Evolutionary conservation across 2,113 vertebrate species (phyloP), one percentile per base, ranked within the genome.

Genomic region (Peromyscus polionotus): DNA sequence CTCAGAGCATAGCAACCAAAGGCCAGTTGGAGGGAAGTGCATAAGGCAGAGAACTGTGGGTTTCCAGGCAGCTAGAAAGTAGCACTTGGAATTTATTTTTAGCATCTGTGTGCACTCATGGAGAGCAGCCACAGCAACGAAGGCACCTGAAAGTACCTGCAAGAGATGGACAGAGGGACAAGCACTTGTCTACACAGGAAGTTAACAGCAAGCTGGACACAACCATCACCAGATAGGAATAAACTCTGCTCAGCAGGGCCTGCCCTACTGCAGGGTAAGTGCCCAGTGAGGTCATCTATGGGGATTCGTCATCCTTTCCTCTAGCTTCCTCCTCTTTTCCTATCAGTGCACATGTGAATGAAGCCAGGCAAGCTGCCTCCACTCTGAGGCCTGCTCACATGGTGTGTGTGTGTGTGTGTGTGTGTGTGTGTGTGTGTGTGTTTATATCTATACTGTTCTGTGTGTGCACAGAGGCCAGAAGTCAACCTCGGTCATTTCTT

Each of bases 31-130:
- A 88, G 20, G 20, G 51, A 91, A 88, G n/a, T 24, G 94, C 81
- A 79, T 76, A 94, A 76, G 75, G 93, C 70, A 90, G 90, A 97
- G 91, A 97, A 81, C 80, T 67, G 73, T 54, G 51, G 85, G 68
- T 72, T 86, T 48, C 95, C 59, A 67, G 88, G 91, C 94, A 90
- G 88, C 95, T 97, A 94, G 96, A 95, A 97, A 89, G 61, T 94
- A 86, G 95, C 93, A 48, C 26, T 92, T 68, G 65, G 88, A 57
- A 13, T 89, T 94, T 96, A 96, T 97, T 97, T 96, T 98, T 97
- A 97, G 94, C 72, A 95, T 94, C 63, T 16, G 24, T 83, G 51
- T 88, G 76, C 12, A 9, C 91, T 91, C 42, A 42, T 42, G 36
- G 26, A 80, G 48, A 95, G 59, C 61, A 89, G 17, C 59, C 67